Conservation (phyloP, 2,797 vertebrate species). For the Anas bernieri region DNA sequence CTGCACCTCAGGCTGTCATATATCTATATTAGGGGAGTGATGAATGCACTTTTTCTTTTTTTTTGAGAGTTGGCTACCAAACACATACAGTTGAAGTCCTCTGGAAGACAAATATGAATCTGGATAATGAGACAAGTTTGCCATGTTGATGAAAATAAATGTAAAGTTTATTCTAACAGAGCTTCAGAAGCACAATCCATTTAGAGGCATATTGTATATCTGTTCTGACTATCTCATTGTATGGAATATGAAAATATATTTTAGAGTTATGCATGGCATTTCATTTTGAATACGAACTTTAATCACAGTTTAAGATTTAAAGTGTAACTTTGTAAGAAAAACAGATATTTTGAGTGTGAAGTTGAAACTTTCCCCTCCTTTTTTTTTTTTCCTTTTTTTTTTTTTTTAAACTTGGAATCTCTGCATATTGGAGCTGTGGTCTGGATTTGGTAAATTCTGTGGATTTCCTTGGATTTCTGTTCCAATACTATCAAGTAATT, state of each 20-base stretch:
- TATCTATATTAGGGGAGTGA: constrained; percentile 8
- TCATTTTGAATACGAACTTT: neutral
- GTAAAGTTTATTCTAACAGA: constrained; percentile 46
- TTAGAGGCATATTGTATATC: neutral
- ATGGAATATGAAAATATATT: neutral
- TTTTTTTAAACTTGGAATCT: neutral
- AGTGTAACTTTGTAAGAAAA: neutral
- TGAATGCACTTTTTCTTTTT: neutral
- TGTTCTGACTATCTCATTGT: neutral
- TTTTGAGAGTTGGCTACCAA: constrained; percentile 31
- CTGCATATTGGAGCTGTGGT: neutral
- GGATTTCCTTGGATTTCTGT: neutral
- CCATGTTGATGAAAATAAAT: constrained; percentile 60
- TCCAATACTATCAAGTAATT: neutral
- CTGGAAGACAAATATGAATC: constrained; percentile 64
- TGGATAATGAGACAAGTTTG: constrained; percentile 63
- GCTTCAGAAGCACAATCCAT: constrained; percentile 26
- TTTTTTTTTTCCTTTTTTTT: neutral
- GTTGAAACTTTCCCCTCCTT: neutral
- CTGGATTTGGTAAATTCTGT: neutral
- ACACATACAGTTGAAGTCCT: constrained; percentile 37
- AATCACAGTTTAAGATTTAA: neutral
- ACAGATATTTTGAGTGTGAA: neutral
- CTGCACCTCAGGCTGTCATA: constrained; percentile 11
- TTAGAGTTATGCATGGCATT: neutral